Conservation (phyloP, 2,113 vertebrate species). For the Pseudopodoces humilis region DNA sequence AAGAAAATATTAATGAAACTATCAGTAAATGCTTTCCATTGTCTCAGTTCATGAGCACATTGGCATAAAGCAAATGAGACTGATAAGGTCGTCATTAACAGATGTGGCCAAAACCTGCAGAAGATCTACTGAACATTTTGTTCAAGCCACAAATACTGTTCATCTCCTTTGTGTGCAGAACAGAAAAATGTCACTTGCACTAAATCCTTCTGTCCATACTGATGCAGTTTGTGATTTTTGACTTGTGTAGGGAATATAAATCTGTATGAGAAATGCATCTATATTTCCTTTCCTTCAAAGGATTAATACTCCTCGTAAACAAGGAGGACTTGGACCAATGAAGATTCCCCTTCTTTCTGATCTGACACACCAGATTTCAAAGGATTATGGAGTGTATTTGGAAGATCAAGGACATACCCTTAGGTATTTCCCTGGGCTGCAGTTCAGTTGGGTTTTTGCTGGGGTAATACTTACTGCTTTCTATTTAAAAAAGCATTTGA, state of each 20-base stretch:
- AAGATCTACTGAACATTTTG: neutral
- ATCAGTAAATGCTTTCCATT: neutral
- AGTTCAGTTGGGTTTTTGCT: neutral
- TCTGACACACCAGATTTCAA: constrained; percentile 93
- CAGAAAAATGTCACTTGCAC: neutral
- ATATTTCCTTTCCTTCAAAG: constrained; percentile 67
- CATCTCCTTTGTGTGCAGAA: neutral
- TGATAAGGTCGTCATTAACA: neutral
- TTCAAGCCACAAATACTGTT: neutral
- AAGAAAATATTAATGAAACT: neutral
- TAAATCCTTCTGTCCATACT: neutral
- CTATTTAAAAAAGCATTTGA: neutral
- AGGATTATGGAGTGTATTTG: constrained; percentile 94
- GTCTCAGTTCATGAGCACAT: neutral
- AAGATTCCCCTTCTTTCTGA: constrained; percentile 95
- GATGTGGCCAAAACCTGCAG: neutral
- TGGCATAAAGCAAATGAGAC: neutral
- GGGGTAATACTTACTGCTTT: neutral
- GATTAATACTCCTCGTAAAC: constrained; percentile 94
- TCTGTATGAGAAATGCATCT: neutral
- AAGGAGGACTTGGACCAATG: constrained; percentile 92
- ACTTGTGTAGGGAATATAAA: neutral
- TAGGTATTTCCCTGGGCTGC: constrained; percentile 73
- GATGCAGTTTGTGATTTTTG: neutral
- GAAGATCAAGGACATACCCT: constrained; percentile 95